Percentiles rank a stretch among this genome's conserved stretches.
These are phyloP conservation scores for Conus canariensis DNA, from an alignment of 2,888 invertebrate genomes.

Conservation along the genomic window DNA sequence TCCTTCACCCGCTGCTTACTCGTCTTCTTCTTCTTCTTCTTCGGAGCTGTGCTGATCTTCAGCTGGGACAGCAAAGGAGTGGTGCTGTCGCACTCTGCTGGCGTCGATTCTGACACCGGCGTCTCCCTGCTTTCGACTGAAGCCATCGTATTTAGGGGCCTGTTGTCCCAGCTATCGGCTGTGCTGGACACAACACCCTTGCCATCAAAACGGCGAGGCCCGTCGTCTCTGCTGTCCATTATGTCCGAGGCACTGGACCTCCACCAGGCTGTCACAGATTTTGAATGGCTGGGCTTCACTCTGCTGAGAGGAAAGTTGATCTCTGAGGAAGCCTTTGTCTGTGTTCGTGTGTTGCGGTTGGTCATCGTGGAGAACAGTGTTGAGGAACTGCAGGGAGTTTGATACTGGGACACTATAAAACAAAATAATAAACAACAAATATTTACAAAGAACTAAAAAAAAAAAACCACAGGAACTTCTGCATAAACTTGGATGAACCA, in stretches of 20 bases:
- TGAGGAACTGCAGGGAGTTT: background rate
- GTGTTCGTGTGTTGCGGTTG: background rate
- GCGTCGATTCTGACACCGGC: background rate
- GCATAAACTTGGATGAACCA: too few relatives aligned
- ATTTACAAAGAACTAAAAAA: background rate
- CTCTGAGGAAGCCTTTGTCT: slow-evolving; percentile 4
- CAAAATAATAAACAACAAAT: background rate
- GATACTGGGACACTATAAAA: background rate
- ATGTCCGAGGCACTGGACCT: background rate
- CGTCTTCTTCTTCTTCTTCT: background rate
- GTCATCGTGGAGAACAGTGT: background rate
- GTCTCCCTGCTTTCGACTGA: background rate
- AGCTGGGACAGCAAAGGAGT: slow-evolving; percentile 15
- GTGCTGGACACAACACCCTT: background rate
- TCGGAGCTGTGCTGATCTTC: background rate
- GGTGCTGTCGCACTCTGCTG: slow-evolving; percentile 30
- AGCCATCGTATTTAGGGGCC: background rate
- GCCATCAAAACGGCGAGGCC: background rate
- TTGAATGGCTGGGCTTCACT: background rate
- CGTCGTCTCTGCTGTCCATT: background rate
- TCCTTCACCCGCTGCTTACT: background rate
- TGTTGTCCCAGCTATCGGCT: background rate
- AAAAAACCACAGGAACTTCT: background rate
- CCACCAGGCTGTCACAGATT: background rate
- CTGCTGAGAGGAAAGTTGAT: background rate